phyloP scores from a whole-genome alignment of 2,888 invertebrate genomes.

The Chrysomela aeneicollis region DNA sequence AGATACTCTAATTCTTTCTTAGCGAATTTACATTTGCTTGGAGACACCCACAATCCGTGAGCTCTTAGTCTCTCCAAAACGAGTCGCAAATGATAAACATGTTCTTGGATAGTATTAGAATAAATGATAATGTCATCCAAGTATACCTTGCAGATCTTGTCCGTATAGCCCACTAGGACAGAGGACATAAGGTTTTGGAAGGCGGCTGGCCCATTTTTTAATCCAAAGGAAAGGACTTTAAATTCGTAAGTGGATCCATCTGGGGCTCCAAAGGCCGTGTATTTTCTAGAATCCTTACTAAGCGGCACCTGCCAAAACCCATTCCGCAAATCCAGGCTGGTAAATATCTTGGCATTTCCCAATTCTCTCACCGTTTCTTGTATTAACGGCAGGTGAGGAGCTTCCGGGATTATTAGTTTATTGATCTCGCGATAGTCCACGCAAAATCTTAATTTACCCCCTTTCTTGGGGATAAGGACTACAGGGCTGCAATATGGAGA shows the following conservation, averaged over 20 bases:
- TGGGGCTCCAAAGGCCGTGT: too few relatives aligned
- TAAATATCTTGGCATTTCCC: neutral
- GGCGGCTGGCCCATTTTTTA: neutral
- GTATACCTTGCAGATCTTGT: conserved; percentile 40
- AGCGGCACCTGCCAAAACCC: too few relatives aligned
- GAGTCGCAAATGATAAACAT: conserved; percentile 32
- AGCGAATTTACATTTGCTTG: conserved; percentile 35
- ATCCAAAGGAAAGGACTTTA: neutral
- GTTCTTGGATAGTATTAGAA: conserved; percentile 30
- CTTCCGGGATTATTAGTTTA: neutral
- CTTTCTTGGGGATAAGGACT: too few relatives aligned
- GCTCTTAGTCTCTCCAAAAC: conserved; percentile 36
- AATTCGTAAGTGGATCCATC: too few relatives aligned
- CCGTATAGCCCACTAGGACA: neutral
- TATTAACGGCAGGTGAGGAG: neutral
- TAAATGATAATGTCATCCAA: conserved; percentile 48
- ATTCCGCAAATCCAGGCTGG: neutral
- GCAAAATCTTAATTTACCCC: conserved; percentile 4
- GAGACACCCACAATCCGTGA: conserved; percentile 28
- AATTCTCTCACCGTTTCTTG: neutral
- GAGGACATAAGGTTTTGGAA: neutral
- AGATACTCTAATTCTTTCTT: conserved; percentile 25
- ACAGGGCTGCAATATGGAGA: neutral
- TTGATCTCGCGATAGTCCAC: conserved; percentile 14
- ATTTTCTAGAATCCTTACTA: too few relatives aligned